Percentiles rank a stretch among this genome's conserved stretches.
Evolutionary conservation across 2,113 vertebrate species (phyloP).

Genomic region (human): DNA sequence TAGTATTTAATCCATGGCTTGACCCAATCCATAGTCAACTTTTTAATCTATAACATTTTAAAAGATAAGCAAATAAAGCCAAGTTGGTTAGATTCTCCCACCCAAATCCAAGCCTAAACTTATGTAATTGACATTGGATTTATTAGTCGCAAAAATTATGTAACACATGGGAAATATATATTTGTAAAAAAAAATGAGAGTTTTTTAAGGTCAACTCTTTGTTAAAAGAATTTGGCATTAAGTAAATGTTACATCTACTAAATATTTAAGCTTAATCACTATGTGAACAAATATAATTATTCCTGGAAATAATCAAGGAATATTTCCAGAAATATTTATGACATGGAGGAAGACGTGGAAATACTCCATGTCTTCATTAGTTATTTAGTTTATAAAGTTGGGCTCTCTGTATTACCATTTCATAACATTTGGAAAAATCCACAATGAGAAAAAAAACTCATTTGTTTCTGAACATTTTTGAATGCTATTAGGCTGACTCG

Average conservation of each 20-base stretch:
- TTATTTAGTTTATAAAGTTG: neutral
- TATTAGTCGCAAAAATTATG: neutral
- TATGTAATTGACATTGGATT: neutral
- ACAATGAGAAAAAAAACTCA: neutral
- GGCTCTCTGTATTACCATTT: neutral
- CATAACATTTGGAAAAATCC: neutral
- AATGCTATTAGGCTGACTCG: neutral
- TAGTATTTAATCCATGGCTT: neutral
- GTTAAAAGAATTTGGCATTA: neutral
- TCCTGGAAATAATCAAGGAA: neutral
- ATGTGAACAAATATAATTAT: neutral
- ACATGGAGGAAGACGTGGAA: too few relatives aligned
- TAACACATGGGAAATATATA: neutral
- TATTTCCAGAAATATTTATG: too few relatives aligned
- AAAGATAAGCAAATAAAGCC: neutral
- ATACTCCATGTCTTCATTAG: neutral
- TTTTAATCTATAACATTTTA: conserved; percentile 19
- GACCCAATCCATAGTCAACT: neutral
- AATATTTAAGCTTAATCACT: neutral
- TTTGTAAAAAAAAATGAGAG: conserved; percentile 2
- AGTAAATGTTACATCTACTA: neutral
- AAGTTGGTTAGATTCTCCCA: neutral
- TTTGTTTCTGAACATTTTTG: neutral
- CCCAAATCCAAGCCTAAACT: neutral
- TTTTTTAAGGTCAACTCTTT: neutral